Percentiles rank a stretch among this genome's conserved stretches.
Conservation (phyloP, 2,113 vertebrate genomes). For the Chiloscyllium plagiosum region DNA sequence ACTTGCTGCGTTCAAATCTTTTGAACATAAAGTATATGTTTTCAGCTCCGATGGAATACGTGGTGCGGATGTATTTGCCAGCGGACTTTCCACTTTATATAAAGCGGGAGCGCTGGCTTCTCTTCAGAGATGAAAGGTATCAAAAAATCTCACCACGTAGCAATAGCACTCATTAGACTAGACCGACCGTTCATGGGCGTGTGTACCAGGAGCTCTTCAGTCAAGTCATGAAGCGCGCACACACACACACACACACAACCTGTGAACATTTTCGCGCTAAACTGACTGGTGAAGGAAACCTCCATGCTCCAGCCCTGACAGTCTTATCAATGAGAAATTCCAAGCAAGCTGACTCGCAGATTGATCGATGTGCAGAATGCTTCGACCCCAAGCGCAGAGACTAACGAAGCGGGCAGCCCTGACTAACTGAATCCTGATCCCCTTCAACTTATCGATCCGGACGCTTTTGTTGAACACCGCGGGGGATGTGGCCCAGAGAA, state of each 20-base stretch:
- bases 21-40: not conserved
- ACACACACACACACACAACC: not conserved
- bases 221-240: not conserved
- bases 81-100: not conserved
- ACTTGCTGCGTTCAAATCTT: not conserved
- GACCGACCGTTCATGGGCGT: not conserved
- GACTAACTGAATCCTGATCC: not conserved
- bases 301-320: not conserved
- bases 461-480: not conserved
- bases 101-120: not conserved
- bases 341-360: constrained; percentile 30
- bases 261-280: not conserved
- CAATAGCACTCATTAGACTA: not conserved
- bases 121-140: not conserved
- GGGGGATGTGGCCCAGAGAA: not conserved
- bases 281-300: not conserved
- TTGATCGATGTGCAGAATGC: constrained; percentile 38
- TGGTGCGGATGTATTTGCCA: not conserved
- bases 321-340: not conserved
- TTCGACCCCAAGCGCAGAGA: not conserved
- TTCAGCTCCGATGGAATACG: not conserved
- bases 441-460: not conserved
- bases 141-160: not conserved
- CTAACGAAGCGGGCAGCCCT: not conserved
- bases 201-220: not conserved